Evolutionary conservation across 2,888 invertebrate species (phyloP).

Genomic region (Strigamia maritima): DNA sequence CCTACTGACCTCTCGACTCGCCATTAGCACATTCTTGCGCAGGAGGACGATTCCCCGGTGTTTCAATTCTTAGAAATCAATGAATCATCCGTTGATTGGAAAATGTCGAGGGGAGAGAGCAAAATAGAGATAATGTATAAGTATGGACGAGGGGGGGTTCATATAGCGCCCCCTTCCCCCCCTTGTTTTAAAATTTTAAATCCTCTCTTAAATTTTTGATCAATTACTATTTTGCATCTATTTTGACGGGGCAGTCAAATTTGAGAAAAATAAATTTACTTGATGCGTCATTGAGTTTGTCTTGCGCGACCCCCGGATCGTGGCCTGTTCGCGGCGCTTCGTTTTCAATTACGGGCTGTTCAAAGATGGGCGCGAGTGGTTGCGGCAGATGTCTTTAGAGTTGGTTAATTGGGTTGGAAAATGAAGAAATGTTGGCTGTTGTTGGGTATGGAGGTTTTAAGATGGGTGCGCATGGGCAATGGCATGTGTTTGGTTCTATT

Average conservation of each 20-base stretch:
- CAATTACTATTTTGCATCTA: neutral
- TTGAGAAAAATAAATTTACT: neutral
- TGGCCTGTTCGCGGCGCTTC: neutral
- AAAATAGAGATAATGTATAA: neutral
- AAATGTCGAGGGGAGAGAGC: slow-evolving; percentile 15
- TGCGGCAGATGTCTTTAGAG: neutral
- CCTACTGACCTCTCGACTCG: neutral
- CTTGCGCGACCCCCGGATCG: neutral
- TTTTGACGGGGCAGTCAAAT: neutral
- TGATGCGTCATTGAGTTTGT: slow-evolving; percentile 16
- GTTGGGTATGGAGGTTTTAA: neutral
- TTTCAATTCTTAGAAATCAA: neutral
- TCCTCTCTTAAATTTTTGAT: neutral
- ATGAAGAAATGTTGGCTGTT: neutral
- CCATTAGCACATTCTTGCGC: slow-evolving; percentile 19
- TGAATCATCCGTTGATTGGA: slow-evolving; percentile 27
- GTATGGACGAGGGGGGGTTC: neutral
- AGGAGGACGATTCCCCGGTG: neutral
- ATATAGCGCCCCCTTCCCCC: neutral
- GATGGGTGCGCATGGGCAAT: slow-evolving; percentile 11
- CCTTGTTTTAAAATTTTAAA: neutral
- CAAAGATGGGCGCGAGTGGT: neutral
- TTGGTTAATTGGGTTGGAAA: neutral
- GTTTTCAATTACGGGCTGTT: neutral
- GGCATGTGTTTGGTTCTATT: neutral